phyloP scores from a whole-genome alignment of 2,888 invertebrate species.

The Amphipoea lucens region DNA sequence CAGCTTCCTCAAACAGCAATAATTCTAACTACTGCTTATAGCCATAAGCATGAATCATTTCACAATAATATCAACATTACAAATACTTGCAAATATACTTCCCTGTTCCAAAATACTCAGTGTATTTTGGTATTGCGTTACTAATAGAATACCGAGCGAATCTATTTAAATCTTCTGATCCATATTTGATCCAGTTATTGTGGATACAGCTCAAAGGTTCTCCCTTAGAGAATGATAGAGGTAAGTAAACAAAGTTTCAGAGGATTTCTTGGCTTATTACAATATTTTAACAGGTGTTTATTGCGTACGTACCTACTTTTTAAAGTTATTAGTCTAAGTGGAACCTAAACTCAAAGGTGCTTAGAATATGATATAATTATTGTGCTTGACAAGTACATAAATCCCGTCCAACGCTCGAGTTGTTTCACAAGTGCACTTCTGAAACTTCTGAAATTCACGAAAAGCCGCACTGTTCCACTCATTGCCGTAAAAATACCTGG shows the following conservation, averaged over 20 bases:
- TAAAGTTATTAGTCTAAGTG: not conserved
- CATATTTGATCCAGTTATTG: constrained; percentile 29
- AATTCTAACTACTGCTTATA: not conserved
- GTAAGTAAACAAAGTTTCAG: constrained; percentile 20
- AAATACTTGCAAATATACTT: constrained; percentile 41
- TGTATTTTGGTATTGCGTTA: constrained; percentile 32
- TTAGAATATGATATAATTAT: constrained; percentile 25
- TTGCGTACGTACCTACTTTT: not conserved
- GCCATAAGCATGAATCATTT: constrained; percentile 20
- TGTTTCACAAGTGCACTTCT: constrained; percentile 19
- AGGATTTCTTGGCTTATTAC: not conserved
- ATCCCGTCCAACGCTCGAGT: constrained; percentile 2
- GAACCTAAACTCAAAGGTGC: not conserved
- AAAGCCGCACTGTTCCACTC: constrained; percentile 18
- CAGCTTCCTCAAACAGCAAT: not conserved
- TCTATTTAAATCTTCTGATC: constrained; percentile 37
- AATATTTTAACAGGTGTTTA: constrained; percentile 4
- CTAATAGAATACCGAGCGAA: constrained; percentile 38
- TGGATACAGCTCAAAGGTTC: constrained; percentile 28
- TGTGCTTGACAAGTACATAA: constrained; percentile 6
- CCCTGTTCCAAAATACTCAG: constrained; percentile 13
- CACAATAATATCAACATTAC: constrained; percentile 17
- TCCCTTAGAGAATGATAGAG: constrained; percentile 14
- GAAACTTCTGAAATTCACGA: constrained; percentile 18
- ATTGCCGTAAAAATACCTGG: not conserved